Base-by-base conservation (phyloP, 1,140 invertebrate species). In the Tyrophagus putrescentiae region DNA sequence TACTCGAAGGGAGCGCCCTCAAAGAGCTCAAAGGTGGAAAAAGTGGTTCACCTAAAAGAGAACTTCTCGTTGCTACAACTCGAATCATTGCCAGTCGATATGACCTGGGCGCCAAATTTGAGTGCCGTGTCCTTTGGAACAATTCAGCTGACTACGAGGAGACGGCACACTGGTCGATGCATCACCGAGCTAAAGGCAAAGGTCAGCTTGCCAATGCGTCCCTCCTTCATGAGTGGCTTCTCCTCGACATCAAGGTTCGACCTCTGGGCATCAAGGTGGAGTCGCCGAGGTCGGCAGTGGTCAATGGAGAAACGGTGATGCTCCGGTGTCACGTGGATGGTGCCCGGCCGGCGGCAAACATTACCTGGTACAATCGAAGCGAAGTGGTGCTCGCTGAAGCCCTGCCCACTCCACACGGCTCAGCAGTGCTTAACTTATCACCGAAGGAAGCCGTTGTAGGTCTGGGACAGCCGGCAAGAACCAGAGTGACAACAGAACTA, bases 101-200 rank as follows among this genome's bases (percentile, higher is more conserved):
- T 50, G 86, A 91, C 74, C 72, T 92, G 60, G 81, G 79, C 1
- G 79, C 82, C n/a, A 78, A 79, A 60, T 81, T 87, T 66, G 81
- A 82, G 67, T 92, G 88, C 72, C 34, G 60, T n/a, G 65, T 68
- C 11, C 25, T 54, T 23, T 56, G 63, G 34, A 68, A 62, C 36
- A 64, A 65, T 53, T 63, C 60, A 16, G 7, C 13, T 16, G 4
- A 54, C 27, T 13, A 32, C 39, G 28, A 2, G 2, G 25, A 54
- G 11, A 25, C 32, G 18, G 31, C 3, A 18, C 3, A 54, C 18
- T 54, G 52, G 3, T 54, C 13, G 28, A 29, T 54, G 4, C 3
- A 54, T 33, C 25, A 53, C 23, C 5, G 5, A 6, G 28, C 48
- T 2, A 3, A 2, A n/a, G 39, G 4, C 52, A 28, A 54, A 48